Conservation (phyloP, 1,140 invertebrate genomes). For the Eufriesea mexicana region DNA sequence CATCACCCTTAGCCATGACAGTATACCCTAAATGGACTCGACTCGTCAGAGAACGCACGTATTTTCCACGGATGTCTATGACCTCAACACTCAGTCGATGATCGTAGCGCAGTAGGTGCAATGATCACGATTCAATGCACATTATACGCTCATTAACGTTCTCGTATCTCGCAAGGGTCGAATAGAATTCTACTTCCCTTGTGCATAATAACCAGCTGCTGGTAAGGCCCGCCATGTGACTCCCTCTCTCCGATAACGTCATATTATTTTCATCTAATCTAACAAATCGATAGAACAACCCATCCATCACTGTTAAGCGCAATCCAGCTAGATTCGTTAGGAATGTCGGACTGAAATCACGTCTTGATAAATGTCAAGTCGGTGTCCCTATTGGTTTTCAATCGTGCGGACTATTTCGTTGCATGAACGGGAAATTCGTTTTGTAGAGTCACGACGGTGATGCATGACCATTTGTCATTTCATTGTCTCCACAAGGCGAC, state of each 20-base stretch:
- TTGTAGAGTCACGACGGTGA: constrained; percentile 37
- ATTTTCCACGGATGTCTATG: constrained; percentile 16
- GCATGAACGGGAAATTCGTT: constrained; percentile 13
- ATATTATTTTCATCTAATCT: constrained; percentile 61
- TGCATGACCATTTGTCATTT: constrained; percentile 29
- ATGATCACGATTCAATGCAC: constrained; percentile 61
- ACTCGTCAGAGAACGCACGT: neutral
- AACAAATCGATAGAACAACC: constrained; percentile 59
- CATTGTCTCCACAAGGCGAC: constrained; percentile 22
- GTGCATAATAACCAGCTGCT: constrained; percentile 56
- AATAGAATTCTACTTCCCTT: constrained; percentile 42
- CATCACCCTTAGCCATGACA: constrained; percentile 24
- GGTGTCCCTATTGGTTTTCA: neutral
- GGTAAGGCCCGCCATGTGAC: constrained; percentile 20
- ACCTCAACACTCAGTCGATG: neutral
- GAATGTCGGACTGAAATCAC: constrained; percentile 56
- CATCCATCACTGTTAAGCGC: constrained; percentile 59
- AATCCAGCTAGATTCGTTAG: constrained; percentile 55
- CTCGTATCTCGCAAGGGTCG: constrained; percentile 41
- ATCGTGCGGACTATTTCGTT: neutral
- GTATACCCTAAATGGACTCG: constrained; percentile 63
- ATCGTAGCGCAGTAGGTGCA: constrained; percentile 12
- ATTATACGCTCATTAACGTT: constrained; percentile 67
- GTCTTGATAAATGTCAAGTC: constrained; percentile 64
- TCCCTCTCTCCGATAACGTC: constrained; percentile 46